Conservation (phyloP, 1,140 invertebrate species). For the Anagrus nilaparvatae region DNA sequence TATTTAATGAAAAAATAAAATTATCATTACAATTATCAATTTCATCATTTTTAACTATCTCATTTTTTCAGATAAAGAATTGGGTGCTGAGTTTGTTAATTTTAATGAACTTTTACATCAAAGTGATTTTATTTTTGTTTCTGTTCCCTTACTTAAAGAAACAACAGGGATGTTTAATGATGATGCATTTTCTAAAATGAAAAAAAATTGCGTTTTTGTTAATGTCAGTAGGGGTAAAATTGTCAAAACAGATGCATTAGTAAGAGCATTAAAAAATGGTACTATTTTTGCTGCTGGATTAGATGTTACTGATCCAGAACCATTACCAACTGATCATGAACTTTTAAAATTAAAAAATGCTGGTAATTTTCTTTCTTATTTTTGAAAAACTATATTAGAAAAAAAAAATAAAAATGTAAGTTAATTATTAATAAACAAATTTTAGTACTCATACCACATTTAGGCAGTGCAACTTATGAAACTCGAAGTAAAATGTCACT, state of each 20-base stretch:
- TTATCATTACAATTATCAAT: neutral
- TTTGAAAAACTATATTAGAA: neutral
- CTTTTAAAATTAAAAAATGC: constrained; percentile 70
- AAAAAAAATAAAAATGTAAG: neutral
- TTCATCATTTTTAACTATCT: neutral
- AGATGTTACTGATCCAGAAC: constrained; percentile 85
- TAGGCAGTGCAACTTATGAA: constrained; percentile 72
- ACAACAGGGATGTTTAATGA: constrained; percentile 64
- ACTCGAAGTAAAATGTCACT: constrained; percentile 71
- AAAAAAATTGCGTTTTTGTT: constrained; percentile 62
- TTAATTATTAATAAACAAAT: constrained; percentile 16
- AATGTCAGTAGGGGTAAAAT: constrained; percentile 70
- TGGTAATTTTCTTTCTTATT: constrained; percentile 37
- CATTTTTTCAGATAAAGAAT: constrained; percentile 39
- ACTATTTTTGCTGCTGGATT: constrained; percentile 76
- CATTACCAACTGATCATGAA: constrained; percentile 64
- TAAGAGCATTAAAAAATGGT: constrained; percentile 58
- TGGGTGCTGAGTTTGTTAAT: constrained; percentile 58
- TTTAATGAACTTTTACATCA: constrained; percentile 57
- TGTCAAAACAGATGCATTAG: constrained; percentile 65
- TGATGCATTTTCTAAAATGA: constrained; percentile 66
- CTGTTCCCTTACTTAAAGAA: constrained; percentile 57
- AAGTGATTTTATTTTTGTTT: constrained; percentile 69
- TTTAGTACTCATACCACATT: constrained; percentile 72
- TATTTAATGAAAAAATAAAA: constrained; percentile 14